A percentile compares a stretch with the other conserved stretches of the same genome.
These are phyloP conservation scores for Urocynchramus pylzowi DNA, from an alignment of 2,113 vertebrate species.

Conservation along the genomic window DNA sequence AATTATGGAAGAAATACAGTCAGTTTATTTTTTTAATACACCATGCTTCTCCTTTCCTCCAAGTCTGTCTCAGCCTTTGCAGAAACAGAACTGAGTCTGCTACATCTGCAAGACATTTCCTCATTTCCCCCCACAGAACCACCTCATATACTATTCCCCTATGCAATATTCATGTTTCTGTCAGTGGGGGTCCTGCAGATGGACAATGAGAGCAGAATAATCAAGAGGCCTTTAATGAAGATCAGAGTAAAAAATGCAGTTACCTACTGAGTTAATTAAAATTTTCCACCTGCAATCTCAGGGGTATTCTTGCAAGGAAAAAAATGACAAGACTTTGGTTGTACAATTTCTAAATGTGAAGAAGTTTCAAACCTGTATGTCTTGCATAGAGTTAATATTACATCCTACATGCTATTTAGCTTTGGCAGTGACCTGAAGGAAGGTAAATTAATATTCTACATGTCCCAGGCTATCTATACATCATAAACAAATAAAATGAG, in stretches of 20 bases:
- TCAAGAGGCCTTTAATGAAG: not conserved
- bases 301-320: not conserved
- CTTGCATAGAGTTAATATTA: not conserved
- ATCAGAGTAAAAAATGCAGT: not conserved
- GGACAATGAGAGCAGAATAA: not conserved
- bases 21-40: not conserved
- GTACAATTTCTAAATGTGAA: not conserved
- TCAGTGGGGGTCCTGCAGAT: not conserved
- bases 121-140: not conserved
- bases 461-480: not conserved
- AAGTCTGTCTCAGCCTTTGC: not conserved
- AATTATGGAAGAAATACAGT: not conserved
- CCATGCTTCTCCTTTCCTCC: not conserved
- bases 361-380: not conserved
- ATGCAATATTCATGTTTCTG: not conserved
- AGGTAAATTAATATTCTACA: not conserved
- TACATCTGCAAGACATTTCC: not conserved
- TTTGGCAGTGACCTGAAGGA: not conserved
- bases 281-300: conserved; percentile 10
- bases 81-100: not conserved
- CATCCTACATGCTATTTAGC: not conserved
- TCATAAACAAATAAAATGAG: not conserved
- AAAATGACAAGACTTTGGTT: not conserved
- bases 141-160: not conserved
- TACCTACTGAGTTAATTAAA: conserved; percentile 31